Evolutionary conservation across 2,888 invertebrate species (phyloP), one percentile per base, ranked within the genome.

Genomic region (Balanococcus diminutus): DNA sequence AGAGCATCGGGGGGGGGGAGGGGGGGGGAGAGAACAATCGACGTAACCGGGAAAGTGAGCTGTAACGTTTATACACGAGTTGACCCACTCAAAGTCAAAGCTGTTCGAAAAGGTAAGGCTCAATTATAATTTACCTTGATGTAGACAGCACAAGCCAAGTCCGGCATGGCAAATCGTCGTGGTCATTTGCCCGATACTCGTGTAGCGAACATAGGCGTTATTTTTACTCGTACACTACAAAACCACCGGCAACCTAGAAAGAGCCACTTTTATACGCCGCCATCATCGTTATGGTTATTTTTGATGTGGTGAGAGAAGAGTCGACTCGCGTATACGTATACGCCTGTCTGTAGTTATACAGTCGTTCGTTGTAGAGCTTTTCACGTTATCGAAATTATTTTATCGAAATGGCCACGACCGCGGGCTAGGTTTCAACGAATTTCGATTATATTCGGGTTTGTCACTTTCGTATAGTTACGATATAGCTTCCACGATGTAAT

Each of bases 21-120:
- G n/a, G n/a, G n/a, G n/a, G n/a, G 1, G 22, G 11, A 67, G 28
- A 67, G 67, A 67, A 67, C 67, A 67, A 67, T 31, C 28, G 67
- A 67, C 67, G 28, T 67, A 67, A 67, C 28, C 67, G 67, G 25
- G 61, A 67, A 67, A 67, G 67, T 67, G 67, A 67, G n/a, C 56
- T 22, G 56, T 56, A 56, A 56, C 22, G 56, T 19, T 56, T 56
- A 67, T 67, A 67, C 67, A 28, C 67, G 67, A 67, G 67, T 67
- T 67, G 67, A 67, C 67, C 67, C 67, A 67, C 67, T 67, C 67
- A 67, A 67, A 67, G 67, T 67, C 67, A 67, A 67, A 67, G 67
- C 16, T 67, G 67, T 16, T 67, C 67, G 67, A 67, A 67, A 67
- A 67, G 28, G 67, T 67, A 67, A 67, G 67, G 67, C 25, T 67